Base-by-base conservation (phyloP, 2,113 vertebrate species). In the Thymallus thymallus region DNA sequence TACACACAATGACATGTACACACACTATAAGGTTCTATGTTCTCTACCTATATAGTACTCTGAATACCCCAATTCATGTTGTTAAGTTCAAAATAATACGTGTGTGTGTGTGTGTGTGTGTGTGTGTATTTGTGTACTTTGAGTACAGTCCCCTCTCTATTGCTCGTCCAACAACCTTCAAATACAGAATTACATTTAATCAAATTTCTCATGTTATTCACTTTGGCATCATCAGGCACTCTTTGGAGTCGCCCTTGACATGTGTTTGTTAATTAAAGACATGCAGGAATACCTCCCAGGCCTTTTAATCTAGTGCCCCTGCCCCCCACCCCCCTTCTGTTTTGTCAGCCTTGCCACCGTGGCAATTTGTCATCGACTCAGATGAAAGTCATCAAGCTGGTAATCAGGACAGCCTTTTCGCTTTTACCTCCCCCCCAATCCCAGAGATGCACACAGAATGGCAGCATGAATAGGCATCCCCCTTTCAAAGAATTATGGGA, bases 321-420 rank as follows among this genome's bases (percentile, higher is more conserved):
- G 29, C 68, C 45, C n/a, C 14, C n/a, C n/a, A n/a, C n/a, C n/a
- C n/a, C n/a, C n/a, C n/a, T n/a, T n/a, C n/a, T 71, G 71, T 68
- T 77, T 78, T 78, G 80, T 79, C 80, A 78, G 63, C 68, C 63
- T 70, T 64, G 77, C 76, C 78, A 77, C 78, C 46, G 70, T 80
- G 72, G 72, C 56, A 61, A 80, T 83, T 78, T 84, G 78, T 86
- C 82, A 80, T 76, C 79, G 78, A 84, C 76, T 77, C 87, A 82
- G 88, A 86, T 88, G 80, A 83, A 85, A 84, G 84, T 74, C 83
- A 85, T 87, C 85, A 85, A 76, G 80, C 76, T 65, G 51, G 85
- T 79, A 88, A 88, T 89, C 88, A 79, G 76, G 82, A 70, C 67
- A 46, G 78, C 77, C 79, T 78, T 84, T 60, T 76, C 67, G 32